Percentiles rank a stretch among this genome's conserved stretches.
Conservation (phyloP, 2,797 vertebrate genomes). For the Sebastes aleutianus region DNA sequence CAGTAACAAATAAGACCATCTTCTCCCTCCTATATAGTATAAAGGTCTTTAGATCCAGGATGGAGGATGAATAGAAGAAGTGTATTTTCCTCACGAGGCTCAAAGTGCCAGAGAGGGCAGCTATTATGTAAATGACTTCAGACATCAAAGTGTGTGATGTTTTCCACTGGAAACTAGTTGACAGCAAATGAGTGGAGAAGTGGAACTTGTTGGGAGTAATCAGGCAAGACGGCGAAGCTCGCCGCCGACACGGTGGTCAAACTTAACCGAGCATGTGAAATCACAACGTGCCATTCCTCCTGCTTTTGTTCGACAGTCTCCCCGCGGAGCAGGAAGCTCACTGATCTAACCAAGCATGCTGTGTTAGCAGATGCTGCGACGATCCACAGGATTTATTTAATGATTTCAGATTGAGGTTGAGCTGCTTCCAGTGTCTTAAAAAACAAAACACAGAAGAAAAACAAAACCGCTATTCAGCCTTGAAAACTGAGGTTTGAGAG, state of each 20-base stretch:
- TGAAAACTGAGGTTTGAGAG: background rate
- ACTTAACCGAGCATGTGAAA: constrained; percentile 56
- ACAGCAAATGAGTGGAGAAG: constrained; percentile 28
- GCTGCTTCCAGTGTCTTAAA: background rate
- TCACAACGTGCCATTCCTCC: background rate
- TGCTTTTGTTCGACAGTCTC: constrained; percentile 30
- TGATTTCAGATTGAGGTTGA: background rate
- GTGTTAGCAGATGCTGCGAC: constrained; percentile 38
- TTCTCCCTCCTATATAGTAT: too few species aligned
- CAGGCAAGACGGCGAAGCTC: constrained; percentile 33
- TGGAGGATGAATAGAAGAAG: background rate
- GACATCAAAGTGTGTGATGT: constrained; percentile 31
- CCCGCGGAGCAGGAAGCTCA: constrained; percentile 18
- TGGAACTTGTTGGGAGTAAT: constrained; percentile 63
- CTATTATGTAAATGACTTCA: constrained; percentile 18
- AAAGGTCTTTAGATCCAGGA: background rate
- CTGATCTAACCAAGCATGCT: constrained; percentile 33
- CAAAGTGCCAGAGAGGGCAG: background rate
- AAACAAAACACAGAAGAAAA: background rate
- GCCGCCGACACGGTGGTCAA: constrained; percentile 43
- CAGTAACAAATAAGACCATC: too few species aligned
- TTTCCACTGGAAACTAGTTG: constrained; percentile 27
- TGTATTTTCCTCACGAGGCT: background rate
- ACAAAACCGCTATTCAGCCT: background rate
- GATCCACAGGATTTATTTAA: constrained; percentile 17